Evolutionary conservation across 37 sponge, comb jelly and placozoan genomes (phyloP).

Genomic region (Halisarca cf. caerulea): DNA sequence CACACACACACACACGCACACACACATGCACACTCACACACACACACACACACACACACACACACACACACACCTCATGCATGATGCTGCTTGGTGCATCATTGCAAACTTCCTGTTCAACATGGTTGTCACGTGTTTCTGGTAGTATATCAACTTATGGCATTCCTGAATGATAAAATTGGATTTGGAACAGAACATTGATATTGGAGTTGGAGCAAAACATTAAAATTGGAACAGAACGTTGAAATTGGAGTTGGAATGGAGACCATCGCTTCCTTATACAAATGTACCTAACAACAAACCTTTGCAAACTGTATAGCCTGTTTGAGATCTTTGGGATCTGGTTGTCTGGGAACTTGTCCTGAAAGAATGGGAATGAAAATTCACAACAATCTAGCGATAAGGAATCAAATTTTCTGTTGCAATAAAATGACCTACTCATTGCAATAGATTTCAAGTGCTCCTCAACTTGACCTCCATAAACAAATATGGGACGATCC

Average conservation of each 20-base stretch:
- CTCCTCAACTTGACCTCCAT: slow-evolving; percentile 46
- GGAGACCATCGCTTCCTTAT: not conserved
- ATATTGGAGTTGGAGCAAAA: not conserved
- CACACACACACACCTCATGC: slow-evolving; percentile 44
- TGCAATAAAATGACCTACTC: slow-evolving; percentile 15
- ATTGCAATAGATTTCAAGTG: slow-evolving; percentile 21
- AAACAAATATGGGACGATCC: slow-evolving; percentile 46
- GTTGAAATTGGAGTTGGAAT: not conserved
- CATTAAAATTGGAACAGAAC: not conserved
- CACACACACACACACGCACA: slow-evolving; percentile 28
- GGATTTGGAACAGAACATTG: not conserved
- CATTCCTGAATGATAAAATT: slow-evolving; percentile 37
- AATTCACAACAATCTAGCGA: too few relatives aligned
- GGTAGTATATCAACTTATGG: slow-evolving; percentile 35
- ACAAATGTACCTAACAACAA: not conserved
- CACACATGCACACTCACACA: slow-evolving; percentile 23
- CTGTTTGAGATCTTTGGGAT: not conserved
- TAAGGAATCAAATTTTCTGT: not conserved
- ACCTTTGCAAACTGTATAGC: not conserved
- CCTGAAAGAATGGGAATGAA: not conserved
- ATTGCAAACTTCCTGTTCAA: slow-evolving; percentile 48
- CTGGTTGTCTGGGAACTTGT: slow-evolving; percentile 4
- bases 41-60: slow-evolving; percentile 30
- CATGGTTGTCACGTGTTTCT: slow-evolving; percentile 28
- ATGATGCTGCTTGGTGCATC: slow-evolving; percentile 72